Percentiles rank a stretch among this genome's conserved stretches.
phyloP scores from a whole-genome alignment of 2,113 vertebrate species.

The Pachycephala philippinensis region DNA sequence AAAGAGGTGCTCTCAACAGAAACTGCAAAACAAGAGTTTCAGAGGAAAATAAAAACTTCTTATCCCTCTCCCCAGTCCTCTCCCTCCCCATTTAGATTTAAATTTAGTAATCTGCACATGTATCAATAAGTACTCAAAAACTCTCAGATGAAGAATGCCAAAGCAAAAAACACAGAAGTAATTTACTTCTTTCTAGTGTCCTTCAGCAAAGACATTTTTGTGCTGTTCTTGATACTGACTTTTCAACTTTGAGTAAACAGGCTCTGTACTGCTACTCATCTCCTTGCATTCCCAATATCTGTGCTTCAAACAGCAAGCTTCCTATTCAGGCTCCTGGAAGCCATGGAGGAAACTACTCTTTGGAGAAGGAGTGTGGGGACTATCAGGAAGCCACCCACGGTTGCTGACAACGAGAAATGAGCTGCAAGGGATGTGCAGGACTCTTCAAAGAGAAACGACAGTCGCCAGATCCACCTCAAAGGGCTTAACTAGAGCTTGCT shows the following conservation, averaged over 20 bases:
- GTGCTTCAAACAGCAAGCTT: background rate
- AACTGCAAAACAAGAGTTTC: conserved; percentile 60
- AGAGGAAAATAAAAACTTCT: background rate
- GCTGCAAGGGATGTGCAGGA: background rate
- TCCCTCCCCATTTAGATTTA: background rate
- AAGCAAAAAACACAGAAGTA: background rate
- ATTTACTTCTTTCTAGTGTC: background rate
- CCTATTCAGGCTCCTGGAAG: background rate
- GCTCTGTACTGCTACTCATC: background rate
- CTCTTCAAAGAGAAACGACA: background rate
- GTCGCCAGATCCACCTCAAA: background rate
- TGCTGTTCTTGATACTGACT: background rate
- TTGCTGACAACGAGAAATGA: background rate
- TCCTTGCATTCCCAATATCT: background rate
- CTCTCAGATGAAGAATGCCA: background rate
- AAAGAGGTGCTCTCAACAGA: conserved; percentile 83
- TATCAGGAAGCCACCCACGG: background rate
- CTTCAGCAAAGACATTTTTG: background rate
- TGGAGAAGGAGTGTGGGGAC: background rate
- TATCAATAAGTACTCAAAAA: background rate
- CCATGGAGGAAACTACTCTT: background rate
- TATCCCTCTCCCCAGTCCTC: too few species aligned
- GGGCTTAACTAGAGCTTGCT: background rate
- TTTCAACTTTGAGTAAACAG: background rate
- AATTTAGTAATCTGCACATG: background rate